Evolutionary conservation across 2,888 invertebrate genomes (phyloP), one percentile per base, ranked within the genome.

Genomic region (Fragum sueziense): DNA sequence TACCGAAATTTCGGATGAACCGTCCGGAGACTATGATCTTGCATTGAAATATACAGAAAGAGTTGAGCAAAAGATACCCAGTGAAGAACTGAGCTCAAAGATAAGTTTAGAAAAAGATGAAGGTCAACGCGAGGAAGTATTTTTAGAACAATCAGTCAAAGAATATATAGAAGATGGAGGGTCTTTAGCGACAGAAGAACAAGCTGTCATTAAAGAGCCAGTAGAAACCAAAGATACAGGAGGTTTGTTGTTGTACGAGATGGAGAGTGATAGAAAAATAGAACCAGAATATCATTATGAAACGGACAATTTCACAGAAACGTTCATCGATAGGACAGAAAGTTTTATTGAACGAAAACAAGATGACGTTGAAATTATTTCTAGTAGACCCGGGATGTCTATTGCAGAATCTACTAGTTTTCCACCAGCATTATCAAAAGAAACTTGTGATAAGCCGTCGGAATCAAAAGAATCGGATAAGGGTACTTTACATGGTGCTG

Each of bases 301-400:
- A 34, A 61, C 80, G 68, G 81, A 79, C 65, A 62, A 61, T 31
- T 76, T 81, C 70, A 72, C 74, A 62, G 81, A 81, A 73, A 70
- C 74, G 27, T 81, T 70, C 47, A 75, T 87, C 33, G 87, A 87
- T 34, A 82, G 87, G 67, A 85, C 82, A 59, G 87, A 87, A 76
- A 78, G 81, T 62, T 87, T 87, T 70, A 74, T 79, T 51, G 80
- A 78, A 59, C 59, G 67, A 4, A 33, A 33, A 14, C 52, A 67
- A 61, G 76, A 76, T 70, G 78, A 68, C 25, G 51, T 70, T 47
- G 61, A 75, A 51, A 37, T 70, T 31, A 25, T 14, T n/a, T 57
- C 34, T 57, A 54, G 65, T 20, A 33, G 33, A 67, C 33, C 47
- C 0, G 72, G 68, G 11, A 34, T 41, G 17, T 4, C 17, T 34